Conservation (phyloP, 2,888 invertebrate genomes). For the Leistus spinibarbis region DNA sequence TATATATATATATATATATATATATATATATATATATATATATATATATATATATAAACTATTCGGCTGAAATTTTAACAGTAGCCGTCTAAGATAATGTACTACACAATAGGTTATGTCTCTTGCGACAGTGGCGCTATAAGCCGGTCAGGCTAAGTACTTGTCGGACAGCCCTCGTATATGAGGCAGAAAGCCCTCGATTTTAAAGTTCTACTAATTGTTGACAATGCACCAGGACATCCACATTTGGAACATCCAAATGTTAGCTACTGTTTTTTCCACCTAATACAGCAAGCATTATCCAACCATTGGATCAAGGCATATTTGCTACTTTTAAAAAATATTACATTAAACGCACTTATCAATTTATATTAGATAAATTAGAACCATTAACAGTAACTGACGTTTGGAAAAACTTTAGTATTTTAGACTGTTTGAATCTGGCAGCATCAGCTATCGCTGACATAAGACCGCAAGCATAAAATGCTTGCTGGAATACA, state of each 20-base stretch:
- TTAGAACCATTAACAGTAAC: constrained; percentile 36
- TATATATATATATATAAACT: no score
- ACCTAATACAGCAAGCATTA: background rate
- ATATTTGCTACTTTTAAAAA: background rate
- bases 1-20: no score
- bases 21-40: no score
- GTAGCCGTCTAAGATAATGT: no score
- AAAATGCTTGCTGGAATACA: constrained; percentile 45
- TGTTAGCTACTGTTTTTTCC: background rate
- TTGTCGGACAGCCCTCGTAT: no score
- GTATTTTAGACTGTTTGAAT: constrained; percentile 44
- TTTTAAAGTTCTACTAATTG: background rate
- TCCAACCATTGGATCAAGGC: background rate
- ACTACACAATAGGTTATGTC: no score
- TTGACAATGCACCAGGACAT: background rate
- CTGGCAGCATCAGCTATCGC: constrained; percentile 41
- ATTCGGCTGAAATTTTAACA: no score
- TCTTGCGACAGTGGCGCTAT: no score
- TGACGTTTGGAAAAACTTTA: constrained; percentile 45
- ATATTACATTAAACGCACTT: background rate
- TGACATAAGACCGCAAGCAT: constrained; percentile 43
- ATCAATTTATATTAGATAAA: background rate
- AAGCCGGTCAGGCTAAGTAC: no score
- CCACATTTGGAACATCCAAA: background rate
- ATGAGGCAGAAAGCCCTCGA: no score